A percentile compares a stretch with the other conserved stretches of the same genome.
phyloP scores from a whole-genome alignment of 2,797 vertebrate genomes.

The Carduelis carduelis region DNA sequence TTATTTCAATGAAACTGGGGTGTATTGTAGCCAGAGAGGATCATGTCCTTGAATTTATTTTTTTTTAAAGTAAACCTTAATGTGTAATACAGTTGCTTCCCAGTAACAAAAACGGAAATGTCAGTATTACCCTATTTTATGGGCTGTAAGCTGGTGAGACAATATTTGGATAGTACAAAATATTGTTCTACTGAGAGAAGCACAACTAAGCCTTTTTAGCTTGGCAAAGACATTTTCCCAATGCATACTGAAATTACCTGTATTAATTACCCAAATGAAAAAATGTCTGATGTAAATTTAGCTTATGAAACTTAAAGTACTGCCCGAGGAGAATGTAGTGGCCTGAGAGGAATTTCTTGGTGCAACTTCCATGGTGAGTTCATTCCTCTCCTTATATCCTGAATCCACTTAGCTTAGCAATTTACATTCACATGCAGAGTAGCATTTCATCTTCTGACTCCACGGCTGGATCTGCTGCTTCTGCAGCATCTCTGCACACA shows the following conservation, averaged over 20 bases:
- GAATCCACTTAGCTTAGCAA: not conserved
- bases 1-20: not conserved
- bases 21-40: not conserved
- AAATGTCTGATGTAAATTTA: not conserved
- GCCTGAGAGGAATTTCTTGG: not conserved
- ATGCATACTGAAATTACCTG: not conserved
- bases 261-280: not conserved
- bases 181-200: not conserved
- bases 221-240: not conserved
- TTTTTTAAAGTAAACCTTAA: not conserved
- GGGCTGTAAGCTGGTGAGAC: not conserved
- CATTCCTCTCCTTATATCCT: not conserved
- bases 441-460: not conserved
- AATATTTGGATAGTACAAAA: not conserved
- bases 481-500: not conserved
- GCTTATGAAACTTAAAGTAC: not conserved
- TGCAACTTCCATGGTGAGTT: not conserved
- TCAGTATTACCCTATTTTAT: not conserved
- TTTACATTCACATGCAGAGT: not conserved
- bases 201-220: not conserved
- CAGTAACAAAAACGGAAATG: not conserved
- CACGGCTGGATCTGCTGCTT: not conserved
- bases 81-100: not conserved
- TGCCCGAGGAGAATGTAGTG: not conserved
- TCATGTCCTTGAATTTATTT: not conserved